phyloP scores from a whole-genome alignment of 2,113 vertebrate genomes.

The Sinocyclocheilus anshuiensis region DNA sequence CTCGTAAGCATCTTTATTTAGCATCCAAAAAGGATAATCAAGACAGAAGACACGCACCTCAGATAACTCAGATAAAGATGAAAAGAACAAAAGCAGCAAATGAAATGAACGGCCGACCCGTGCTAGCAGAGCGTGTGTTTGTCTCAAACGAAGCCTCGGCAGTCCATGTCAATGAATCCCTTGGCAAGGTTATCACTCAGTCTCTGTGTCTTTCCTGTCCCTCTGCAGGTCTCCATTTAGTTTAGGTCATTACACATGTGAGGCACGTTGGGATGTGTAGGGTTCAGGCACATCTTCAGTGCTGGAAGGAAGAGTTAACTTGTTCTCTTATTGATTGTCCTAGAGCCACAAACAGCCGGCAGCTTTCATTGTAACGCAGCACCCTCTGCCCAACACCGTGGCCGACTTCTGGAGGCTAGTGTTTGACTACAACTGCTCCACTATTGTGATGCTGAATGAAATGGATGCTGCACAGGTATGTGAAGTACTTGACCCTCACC shows the following conservation, averaged over 20 bases:
- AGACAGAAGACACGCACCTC: not conserved
- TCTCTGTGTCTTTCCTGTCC: conserved; percentile 3
- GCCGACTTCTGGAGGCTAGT: conserved; percentile 98
- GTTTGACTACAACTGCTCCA: conserved; percentile 95
- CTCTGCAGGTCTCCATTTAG: not conserved
- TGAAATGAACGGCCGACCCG: not conserved
- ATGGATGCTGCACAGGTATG: conserved; percentile 94
- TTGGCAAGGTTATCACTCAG: conserved; percentile 27
- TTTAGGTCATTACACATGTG: not conserved
- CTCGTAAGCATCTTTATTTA: not conserved
- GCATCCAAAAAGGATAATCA: conserved; percentile 3
- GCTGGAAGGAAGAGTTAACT: conserved; percentile 21
- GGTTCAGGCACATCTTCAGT: conserved; percentile 5
- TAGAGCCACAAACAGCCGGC: conserved; percentile 99
- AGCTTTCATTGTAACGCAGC: conserved; percentile 97
- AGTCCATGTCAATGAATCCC: not conserved
- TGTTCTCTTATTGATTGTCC: conserved; percentile 38
- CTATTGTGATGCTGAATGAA: conserved; percentile 97
- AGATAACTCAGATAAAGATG: not conserved
- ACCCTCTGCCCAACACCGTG: conserved; percentile 94
- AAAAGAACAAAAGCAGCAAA: not conserved
- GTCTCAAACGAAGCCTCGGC: not conserved
- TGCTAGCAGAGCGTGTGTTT: not conserved
- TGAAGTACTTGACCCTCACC: not conserved
- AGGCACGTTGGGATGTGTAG: not conserved